Base-by-base conservation (phyloP, 2,888 invertebrate species). In the Opisthograptis luteolata region DNA sequence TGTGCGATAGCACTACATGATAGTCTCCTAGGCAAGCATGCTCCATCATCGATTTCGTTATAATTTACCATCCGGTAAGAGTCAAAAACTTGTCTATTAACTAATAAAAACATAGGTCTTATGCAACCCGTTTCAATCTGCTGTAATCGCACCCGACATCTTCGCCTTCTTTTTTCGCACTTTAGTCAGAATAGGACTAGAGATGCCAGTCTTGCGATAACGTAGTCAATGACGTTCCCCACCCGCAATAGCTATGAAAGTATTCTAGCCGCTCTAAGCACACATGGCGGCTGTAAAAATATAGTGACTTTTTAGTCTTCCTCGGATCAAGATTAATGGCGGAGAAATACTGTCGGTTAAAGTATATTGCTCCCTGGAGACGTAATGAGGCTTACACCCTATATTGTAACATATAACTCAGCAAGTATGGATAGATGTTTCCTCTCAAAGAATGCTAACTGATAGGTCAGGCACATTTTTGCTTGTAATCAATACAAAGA, bases 41-140 rank as follows among this genome's bases (percentile, higher is more conserved):
- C n/a, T n/a, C n/a, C n/a, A n/a, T n/a, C n/a, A n/a, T n/a, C n/a
- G n/a, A n/a, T n/a, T n/a, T n/a, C n/a, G n/a, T n/a, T n/a, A n/a
- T n/a, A n/a, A n/a, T n/a, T n/a, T n/a, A n/a, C n/a, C n/a, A n/a
- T n/a, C n/a, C n/a, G n/a, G n/a, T n/a, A n/a, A n/a, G n/a, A n/a
- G n/a, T n/a, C n/a, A n/a, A n/a, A n/a, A n/a, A n/a, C n/a, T n/a
- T n/a, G n/a, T n/a, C n/a, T n/a, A n/a, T n/a, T n/a, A n/a, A n/a
- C n/a, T n/a, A n/a, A n/a, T n/a, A n/a, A n/a, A n/a, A n/a, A 50
- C 48, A 58, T 55, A 57, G 42, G 44, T 49, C 47, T 56, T 52
- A 61, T 37, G 52, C 46, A 35, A 50, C 49, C 60, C 25, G 36
- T 43, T 68, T 56, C 52, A 51, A 61, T 60, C 62, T 56, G 24